Conservation (phyloP, 92 coral and sea anemone species). For the Palythoa caribaeorum region DNA sequence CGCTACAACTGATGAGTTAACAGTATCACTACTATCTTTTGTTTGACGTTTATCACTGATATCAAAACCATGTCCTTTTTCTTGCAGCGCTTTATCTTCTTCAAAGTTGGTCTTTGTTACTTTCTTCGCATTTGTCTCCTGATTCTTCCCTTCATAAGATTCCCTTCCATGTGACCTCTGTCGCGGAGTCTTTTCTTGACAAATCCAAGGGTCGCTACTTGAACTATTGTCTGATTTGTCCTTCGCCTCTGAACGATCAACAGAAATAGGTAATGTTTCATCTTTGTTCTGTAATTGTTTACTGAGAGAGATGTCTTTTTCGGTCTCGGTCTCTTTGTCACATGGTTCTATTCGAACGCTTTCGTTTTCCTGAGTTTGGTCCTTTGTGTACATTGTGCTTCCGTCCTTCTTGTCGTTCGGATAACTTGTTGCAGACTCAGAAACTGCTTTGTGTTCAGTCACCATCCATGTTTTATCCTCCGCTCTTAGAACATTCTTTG, state of each 20-base stretch:
- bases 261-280: neutral
- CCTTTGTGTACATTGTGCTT: neutral
- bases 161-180: neutral
- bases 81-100: neutral
- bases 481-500: neutral
- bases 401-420: neutral
- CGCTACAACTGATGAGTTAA: neutral
- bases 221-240: slow-evolving; percentile 11
- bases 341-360: neutral
- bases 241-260: slow-evolving; percentile 26
- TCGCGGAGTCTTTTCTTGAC: neutral
- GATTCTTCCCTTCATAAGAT: slow-evolving; percentile 11
- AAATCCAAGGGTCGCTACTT: slow-evolving; percentile 46
- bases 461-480: neutral
- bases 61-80: neutral
- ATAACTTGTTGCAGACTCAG: neutral
- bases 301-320: neutral
- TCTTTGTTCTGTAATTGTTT: neutral
- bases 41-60: neutral
- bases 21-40: neutral
- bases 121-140: neutral
- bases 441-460: neutral
- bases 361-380: neutral
- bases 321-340: neutral
- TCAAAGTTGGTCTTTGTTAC: neutral